phyloP scores from a whole-genome alignment of 1,140 invertebrate genomes.

The Sycophila sp. region DNA sequence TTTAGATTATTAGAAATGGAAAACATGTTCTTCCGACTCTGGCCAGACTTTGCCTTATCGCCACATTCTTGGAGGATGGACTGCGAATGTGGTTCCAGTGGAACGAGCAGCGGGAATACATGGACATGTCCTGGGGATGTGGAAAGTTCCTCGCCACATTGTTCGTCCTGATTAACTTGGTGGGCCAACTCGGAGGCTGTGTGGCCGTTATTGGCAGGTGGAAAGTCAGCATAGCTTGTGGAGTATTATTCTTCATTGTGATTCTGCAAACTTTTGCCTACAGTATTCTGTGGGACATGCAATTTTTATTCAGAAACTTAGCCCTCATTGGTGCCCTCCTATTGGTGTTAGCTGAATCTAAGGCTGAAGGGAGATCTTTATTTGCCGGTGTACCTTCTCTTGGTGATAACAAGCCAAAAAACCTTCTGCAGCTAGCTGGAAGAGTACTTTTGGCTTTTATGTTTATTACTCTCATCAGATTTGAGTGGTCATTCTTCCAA shows the following conservation, averaged over 20 bases:
- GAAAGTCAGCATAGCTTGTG: slow-evolving; percentile 94
- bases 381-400: slow-evolving; percentile 98
- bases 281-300: slow-evolving; percentile 97
- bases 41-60: slow-evolving; percentile 96
- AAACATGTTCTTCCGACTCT: slow-evolving; percentile 95
- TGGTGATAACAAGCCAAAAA: slow-evolving; percentile 97
- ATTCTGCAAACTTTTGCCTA: slow-evolving; percentile 96
- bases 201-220: slow-evolving; percentile 93
- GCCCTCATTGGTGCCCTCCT: slow-evolving; percentile 95
- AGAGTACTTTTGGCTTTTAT: slow-evolving; percentile 97
- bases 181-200: slow-evolving; percentile 95
- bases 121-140: slow-evolving; percentile 98
- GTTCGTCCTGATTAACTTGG: slow-evolving; percentile 93
- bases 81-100: slow-evolving; percentile 99
- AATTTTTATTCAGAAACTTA: slow-evolving; percentile 95
- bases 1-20: slow-evolving; percentile 89
- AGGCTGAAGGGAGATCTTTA: slow-evolving; percentile 89
- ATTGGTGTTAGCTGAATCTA: slow-evolving; percentile 92
- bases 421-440: slow-evolving; percentile 95
- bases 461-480: slow-evolving; percentile 96
- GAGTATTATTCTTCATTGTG: slow-evolving; percentile 95
- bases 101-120: slow-evolving; percentile 97
- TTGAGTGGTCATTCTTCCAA: slow-evolving; percentile 91
- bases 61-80: slow-evolving; percentile 99
- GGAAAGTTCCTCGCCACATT: slow-evolving; percentile 90